phyloP scores from a whole-genome alignment of 2,113 vertebrate genomes.

The Perca flavescens region DNA sequence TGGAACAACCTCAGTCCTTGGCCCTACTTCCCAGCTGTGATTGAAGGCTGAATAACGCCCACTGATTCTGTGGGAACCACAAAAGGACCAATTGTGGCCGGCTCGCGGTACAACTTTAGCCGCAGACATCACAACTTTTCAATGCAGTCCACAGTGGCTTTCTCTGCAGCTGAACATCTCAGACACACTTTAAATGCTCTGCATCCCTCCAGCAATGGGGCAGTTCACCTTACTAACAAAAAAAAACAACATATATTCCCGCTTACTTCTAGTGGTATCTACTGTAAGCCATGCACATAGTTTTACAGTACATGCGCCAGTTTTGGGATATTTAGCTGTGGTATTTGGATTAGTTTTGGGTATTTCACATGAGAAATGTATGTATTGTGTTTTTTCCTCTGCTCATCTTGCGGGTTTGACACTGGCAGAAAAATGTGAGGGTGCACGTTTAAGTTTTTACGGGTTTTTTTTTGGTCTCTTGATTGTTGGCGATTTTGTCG shows the following conservation, averaged over 20 bases:
- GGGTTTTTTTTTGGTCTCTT: too few relatives aligned
- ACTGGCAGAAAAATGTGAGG: too few relatives aligned
- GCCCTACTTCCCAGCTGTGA: constrained; percentile 35
- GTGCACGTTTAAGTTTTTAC: too few relatives aligned
- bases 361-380: too few relatives aligned
- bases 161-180: background rate
- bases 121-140: constrained; percentile 55
- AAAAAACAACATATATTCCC: background rate
- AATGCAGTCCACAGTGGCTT: constrained; percentile 3
- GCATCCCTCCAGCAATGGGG: too few relatives aligned
- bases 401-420: too few relatives aligned
- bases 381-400: too few relatives aligned
- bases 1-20: constrained; percentile 52
- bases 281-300: background rate
- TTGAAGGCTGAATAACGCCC: constrained; percentile 13
- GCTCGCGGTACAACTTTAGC: constrained; percentile 8
- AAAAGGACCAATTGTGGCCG: constrained; percentile 10
- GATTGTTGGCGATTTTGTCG: too few relatives aligned
- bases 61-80: constrained; percentile 30
- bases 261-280: background rate
- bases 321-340: too few relatives aligned
- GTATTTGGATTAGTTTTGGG: too few relatives aligned
- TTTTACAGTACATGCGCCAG: background rate
- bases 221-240: background rate
- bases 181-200: constrained; percentile 1